phyloP scores from a whole-genome alignment of 1,140 invertebrate genomes.

The Drosophila chauvacae region DNA sequence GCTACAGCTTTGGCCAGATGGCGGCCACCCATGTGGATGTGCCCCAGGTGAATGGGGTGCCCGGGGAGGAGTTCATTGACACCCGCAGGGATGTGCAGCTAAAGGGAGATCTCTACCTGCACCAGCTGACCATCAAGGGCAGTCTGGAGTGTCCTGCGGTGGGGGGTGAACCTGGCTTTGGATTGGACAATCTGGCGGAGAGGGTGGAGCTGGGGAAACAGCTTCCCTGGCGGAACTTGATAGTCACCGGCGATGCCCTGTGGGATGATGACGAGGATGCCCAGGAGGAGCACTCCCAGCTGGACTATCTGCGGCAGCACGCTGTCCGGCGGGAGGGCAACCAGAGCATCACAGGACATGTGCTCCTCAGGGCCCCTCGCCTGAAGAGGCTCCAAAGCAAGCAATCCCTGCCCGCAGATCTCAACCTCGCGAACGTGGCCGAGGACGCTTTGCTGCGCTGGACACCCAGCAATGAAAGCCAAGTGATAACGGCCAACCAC shows the following conservation, averaged over 20 bases:
- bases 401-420: slow-evolving; percentile 13
- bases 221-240: slow-evolving; percentile 55
- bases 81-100: slow-evolving; percentile 24
- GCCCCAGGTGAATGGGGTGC: slow-evolving; percentile 46
- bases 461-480: slow-evolving; percentile 3
- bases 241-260: slow-evolving; percentile 60
- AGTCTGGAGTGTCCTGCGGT: slow-evolving; percentile 38
- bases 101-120: slow-evolving; percentile 48
- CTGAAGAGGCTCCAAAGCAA: slow-evolving; percentile 30
- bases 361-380: slow-evolving; percentile 32
- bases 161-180: not conserved
- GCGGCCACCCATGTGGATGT: slow-evolving; percentile 65
- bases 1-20: slow-evolving; percentile 55
- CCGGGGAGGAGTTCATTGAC: slow-evolving; percentile 51
- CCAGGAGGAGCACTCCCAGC: not conserved
- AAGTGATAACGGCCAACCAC: slow-evolving; percentile 30
- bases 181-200: not conserved
- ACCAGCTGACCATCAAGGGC: slow-evolving; percentile 50
- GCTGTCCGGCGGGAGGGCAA: slow-evolving; percentile 52
- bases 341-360: slow-evolving; percentile 65
- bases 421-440: slow-evolving; percentile 58
- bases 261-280: slow-evolving; percentile 25
- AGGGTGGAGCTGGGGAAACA: slow-evolving; percentile 33
- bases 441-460: slow-evolving; percentile 55
- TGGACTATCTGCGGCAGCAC: slow-evolving; percentile 66